phyloP scores from a whole-genome alignment of 1,140 invertebrate genomes.

The Campoletis sonorensis region DNA sequence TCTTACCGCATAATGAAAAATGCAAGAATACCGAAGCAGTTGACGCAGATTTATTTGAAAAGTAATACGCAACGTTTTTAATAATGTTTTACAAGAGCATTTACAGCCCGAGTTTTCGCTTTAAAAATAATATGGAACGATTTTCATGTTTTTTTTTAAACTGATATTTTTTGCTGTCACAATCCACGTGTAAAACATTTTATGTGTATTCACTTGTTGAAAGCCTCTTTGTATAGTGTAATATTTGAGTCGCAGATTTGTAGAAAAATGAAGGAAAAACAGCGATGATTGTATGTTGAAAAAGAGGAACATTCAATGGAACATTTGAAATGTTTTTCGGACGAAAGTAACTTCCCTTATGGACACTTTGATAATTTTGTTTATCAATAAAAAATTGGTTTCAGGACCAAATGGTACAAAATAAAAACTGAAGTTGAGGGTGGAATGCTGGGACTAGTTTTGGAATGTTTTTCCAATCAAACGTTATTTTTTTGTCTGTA shows the following conservation, averaged over 20 bases:
- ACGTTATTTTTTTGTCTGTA: no score
- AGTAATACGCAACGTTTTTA: constrained; percentile 8
- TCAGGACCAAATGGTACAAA: no score
- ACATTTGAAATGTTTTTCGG: no score
- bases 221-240: constrained; percentile 26
- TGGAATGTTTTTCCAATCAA: no score
- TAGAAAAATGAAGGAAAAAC: background rate
- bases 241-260: constrained; percentile 19
- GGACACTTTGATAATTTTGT: no score
- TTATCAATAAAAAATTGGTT: no score
- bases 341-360: no score
- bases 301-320: no score
- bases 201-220: background rate
- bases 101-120: background rate
- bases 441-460: no score
- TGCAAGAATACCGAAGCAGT: background rate
- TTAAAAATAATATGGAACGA: background rate
- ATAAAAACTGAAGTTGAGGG: no score
- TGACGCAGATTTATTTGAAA: constrained; percentile 2
- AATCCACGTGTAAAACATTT: background rate
- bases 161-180: background rate
- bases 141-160: no score
- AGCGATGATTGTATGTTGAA: background rate
- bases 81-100: background rate
- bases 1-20: background rate